Conservation (phyloP, 1,140 invertebrate species). For the Cydia strobilella region DNA sequence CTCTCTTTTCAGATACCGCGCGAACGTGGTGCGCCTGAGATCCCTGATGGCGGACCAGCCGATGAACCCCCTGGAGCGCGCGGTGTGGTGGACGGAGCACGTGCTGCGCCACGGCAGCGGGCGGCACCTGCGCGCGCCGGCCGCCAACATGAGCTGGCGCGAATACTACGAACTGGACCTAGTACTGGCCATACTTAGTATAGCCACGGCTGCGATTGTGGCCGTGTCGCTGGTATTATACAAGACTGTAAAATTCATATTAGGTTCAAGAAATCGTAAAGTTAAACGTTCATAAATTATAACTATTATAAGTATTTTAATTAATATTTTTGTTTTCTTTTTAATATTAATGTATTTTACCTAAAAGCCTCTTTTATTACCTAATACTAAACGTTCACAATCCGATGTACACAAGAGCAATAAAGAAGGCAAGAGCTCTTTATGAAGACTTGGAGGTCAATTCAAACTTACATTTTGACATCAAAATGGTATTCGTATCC, state of each 20-base stretch:
- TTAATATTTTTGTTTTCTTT: too few species aligned
- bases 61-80: conserved; percentile 42
- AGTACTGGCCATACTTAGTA: neutral
- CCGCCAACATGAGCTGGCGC: conserved; percentile 33
- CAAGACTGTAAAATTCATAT: neutral
- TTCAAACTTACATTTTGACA: too few species aligned
- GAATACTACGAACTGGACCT: conserved; percentile 29
- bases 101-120: conserved; percentile 50
- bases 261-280: neutral
- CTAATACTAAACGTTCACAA: too few species aligned
- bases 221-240: neutral
- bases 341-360: too few species aligned
- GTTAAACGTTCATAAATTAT: too few species aligned
- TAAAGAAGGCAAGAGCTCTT: too few species aligned
- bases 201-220: neutral
- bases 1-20: neutral
- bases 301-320: too few species aligned
- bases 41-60: conserved; percentile 19
- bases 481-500: too few species aligned
- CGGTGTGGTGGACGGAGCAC: conserved; percentile 3
- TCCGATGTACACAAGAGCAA: too few species aligned
- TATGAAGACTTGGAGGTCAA: too few species aligned
- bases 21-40: neutral
- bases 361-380: too few species aligned
- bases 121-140: conserved; percentile 52